phyloP scores from a whole-genome alignment of 2,113 vertebrate species.

The Verasper variegatus region DNA sequence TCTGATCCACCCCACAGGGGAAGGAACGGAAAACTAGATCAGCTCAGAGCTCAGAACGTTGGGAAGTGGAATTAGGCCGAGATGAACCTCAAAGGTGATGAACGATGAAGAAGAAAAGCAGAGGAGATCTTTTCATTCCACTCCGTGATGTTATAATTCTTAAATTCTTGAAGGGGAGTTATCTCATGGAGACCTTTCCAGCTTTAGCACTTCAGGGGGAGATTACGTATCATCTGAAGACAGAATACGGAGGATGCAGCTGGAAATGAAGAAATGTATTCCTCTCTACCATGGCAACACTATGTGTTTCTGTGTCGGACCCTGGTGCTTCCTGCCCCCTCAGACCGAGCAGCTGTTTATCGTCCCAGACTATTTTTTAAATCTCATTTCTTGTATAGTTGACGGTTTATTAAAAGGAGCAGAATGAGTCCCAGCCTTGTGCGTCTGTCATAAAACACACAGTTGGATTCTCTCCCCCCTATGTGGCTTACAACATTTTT shows the following conservation, averaged over 20 bases:
- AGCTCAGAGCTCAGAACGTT: neutral
- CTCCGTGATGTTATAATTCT: neutral
- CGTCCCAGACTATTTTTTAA: constrained; percentile 9
- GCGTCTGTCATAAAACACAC: constrained; percentile 9
- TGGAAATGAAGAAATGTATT: constrained; percentile 48
- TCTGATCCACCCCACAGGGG: constrained; percentile 38
- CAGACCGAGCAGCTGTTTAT: constrained; percentile 48
- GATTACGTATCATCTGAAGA: constrained; percentile 17
- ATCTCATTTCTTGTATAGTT: constrained; percentile 1
- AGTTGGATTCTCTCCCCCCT: constrained; percentile 24
- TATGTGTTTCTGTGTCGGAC: constrained; percentile 16
- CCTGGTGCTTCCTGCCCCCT: constrained; percentile 43
- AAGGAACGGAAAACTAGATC: constrained; percentile 50
- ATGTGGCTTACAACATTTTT: constrained; percentile 27
- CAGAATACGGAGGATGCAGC: constrained; percentile 2
- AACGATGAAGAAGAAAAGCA: constrained; percentile 7
- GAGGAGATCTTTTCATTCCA: neutral
- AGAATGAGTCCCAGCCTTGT: constrained; percentile 36
- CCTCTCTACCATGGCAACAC: constrained; percentile 39
- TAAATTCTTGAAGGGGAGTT: constrained; percentile 13
- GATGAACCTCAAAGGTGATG: constrained; percentile 27
- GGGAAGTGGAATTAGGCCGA: neutral
- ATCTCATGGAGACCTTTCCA: neutral
- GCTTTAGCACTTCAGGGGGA: neutral
- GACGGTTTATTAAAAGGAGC: constrained; percentile 33